Percentiles rank a stretch among this genome's conserved stretches.
Conservation (phyloP, 23 tunicate genomes). For the Halocynthia roretzi region DNA sequence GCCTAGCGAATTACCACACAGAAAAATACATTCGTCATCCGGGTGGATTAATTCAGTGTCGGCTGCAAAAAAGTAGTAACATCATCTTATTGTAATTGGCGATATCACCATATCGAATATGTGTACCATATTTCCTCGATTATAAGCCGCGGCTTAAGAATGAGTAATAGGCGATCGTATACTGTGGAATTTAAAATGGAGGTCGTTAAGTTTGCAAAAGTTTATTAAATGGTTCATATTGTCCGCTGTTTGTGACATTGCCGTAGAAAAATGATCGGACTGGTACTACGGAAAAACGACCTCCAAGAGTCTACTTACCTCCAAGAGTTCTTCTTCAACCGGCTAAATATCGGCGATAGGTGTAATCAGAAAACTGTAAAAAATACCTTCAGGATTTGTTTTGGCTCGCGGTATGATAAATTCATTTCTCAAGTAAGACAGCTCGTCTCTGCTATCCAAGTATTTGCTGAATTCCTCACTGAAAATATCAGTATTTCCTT, state of each 20-base stretch:
- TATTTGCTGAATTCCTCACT: slow-evolving; percentile 25
- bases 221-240: too few relatives aligned
- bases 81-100: neutral
- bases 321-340: neutral
- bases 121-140: too few relatives aligned
- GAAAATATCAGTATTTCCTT: slow-evolving; percentile 5
- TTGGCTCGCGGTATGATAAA: slow-evolving; percentile 19
- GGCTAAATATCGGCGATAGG: neutral
- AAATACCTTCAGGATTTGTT: slow-evolving; percentile 1
- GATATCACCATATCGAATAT: too few relatives aligned
- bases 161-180: too few relatives aligned
- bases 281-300: neutral
- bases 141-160: too few relatives aligned
- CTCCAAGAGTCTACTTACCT: neutral
- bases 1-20: slow-evolving; percentile 61
- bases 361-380: neutral
- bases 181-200: too few relatives aligned
- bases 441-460: slow-evolving; percentile 31
- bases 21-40: slow-evolving; percentile 23
- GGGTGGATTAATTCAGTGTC: neutral
- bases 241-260: too few relatives aligned
- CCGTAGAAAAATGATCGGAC: too few relatives aligned
- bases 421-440: slow-evolving; percentile 27
- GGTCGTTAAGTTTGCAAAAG: too few relatives aligned
- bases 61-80: neutral